Evolutionary conservation across 2,797 vertebrate species (phyloP).

Genomic region (Lutjanus argentimaculatus): DNA sequence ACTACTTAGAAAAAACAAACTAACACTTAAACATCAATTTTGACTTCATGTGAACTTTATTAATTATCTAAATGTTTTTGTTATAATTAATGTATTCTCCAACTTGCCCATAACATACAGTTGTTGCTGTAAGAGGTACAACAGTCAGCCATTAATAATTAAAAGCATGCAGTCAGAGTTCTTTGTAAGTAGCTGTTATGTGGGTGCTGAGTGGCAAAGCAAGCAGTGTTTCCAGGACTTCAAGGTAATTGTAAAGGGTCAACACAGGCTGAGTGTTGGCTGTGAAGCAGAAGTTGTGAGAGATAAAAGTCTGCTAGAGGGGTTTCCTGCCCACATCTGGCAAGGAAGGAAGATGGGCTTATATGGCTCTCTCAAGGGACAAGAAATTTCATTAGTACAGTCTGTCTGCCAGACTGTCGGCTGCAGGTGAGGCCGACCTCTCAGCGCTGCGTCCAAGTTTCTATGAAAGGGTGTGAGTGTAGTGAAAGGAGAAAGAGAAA

Average conservation of each 20-base stretch:
- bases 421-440: constrained; percentile 77
- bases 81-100: background rate
- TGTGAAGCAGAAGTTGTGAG: constrained; percentile 45
- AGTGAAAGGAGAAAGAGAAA: constrained; percentile 61
- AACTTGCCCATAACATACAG: background rate
- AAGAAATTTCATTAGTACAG: constrained; percentile 66
- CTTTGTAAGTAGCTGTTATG: constrained; percentile 4
- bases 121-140: background rate
- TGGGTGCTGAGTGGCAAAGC: constrained; percentile 20
- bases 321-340: constrained; percentile 78
- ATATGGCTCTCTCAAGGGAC: constrained; percentile 52
- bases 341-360: constrained; percentile 58
- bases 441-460: constrained; percentile 56
- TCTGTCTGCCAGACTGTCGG: constrained; percentile 62
- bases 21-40: too few species aligned
- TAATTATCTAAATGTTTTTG: background rate
- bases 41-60: too few species aligned
- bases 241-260: constrained; percentile 32
- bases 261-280: constrained; percentile 24
- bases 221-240: constrained; percentile 25
- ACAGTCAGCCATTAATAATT: constrained; percentile 1
- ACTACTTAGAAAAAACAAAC: too few species aligned
- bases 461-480: constrained; percentile 60
- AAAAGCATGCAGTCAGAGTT: constrained; percentile 2
- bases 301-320: constrained; percentile 56